Base-by-base conservation (phyloP, 1,140 invertebrate genomes). In the Drosophila aff. region DNA sequence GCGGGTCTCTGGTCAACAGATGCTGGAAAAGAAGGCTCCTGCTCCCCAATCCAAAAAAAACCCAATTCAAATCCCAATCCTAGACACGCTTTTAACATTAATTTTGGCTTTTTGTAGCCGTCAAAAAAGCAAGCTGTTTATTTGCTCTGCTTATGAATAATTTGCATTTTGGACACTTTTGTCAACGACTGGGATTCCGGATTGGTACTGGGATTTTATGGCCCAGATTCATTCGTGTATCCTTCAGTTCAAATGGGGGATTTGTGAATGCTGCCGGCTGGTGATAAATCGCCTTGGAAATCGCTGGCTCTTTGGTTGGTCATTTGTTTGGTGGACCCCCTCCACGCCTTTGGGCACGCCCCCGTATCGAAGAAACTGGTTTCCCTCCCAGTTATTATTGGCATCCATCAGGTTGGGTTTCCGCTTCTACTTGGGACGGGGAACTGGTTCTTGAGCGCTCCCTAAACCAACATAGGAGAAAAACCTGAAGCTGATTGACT, bases 331-430 rank as follows among this genome's bases (percentile, higher is more conserved):
- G 1, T 13, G 10, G 33, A 33, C 33, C 6, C 33, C 9, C 31
- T 10, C 31, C 31, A 15, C 38, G 9, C 38, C 38, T 7, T 1
- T 8, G 8, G 18, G 28, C 62, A 41, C 66, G 61, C 66, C 66
- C 33, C 47, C 63, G 49, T 38, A 57, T 40, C 16, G 18, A 44
- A 36, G 23, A 46, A 71, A 71, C 66, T 26, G 46, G 66, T 69
- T 69, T 65, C 16, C 16, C 40, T 61, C 18, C 52, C 61, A 58
- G 26, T 31, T 47, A 40, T 49, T 65, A 67, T 68, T 57, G 64
- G 67, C 64, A 68, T 71, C 67, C 40, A 71, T 71, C 64, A 68
- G 64, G 67, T 71, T 71, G 64, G 64, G 67, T 71, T 71, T 71
- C 67, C 67, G 67, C 31, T 69, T 46, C 65, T 11, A 43, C 23